Evolutionary conservation across 2,113 vertebrate species (phyloP), one percentile per base, ranked within the genome.

Genomic region (Callorhinus ursinus): DNA sequence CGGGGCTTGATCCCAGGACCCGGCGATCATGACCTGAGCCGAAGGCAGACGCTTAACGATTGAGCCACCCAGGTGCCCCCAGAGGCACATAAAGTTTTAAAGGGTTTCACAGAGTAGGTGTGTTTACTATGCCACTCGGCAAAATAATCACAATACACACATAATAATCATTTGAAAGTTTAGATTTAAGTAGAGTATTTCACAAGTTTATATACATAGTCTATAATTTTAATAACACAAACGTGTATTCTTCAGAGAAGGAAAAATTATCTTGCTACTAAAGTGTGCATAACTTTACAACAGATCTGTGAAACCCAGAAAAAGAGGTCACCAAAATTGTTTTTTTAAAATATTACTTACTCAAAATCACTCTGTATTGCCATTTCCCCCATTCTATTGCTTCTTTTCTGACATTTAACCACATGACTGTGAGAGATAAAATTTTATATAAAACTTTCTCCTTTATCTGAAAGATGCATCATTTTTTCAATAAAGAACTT

Each of bases 201-300:
- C 65, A 90, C 12, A 83, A 93, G 46, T 7, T 59, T 71, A 85
- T 83, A 92, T 67, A 93, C 13, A 82, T 8, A 77, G 28, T 46
- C 59, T 93, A 1, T 26, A 90, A 55, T 80, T 90, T 93, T 67
- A 82, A 53, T 57, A 67, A 86, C 59, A 65, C 6, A 92, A 93
- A 94, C 13, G 53, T 42, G n/a, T 10, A 97, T 61, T 90, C 63
- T 84, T 94, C 28, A 97, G 57, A 94, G 55, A 90, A 90, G 53
- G n/a, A 93, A 96, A 95, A 95, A 88, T 21, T 81, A 81, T 63
- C 11, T 28, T 63, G 15, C 61, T 83, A 14, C 31, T 85, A 72
- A 85, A 8, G 15, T 93, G 42, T 71, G 5, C 46, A 49, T 93
- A 81, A 85, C 93, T 93, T 65, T 89, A 82, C 19, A 82, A 24